phyloP scores from a whole-genome alignment of 2,113 vertebrate genomes.

The Seriola rivoliana region DNA sequence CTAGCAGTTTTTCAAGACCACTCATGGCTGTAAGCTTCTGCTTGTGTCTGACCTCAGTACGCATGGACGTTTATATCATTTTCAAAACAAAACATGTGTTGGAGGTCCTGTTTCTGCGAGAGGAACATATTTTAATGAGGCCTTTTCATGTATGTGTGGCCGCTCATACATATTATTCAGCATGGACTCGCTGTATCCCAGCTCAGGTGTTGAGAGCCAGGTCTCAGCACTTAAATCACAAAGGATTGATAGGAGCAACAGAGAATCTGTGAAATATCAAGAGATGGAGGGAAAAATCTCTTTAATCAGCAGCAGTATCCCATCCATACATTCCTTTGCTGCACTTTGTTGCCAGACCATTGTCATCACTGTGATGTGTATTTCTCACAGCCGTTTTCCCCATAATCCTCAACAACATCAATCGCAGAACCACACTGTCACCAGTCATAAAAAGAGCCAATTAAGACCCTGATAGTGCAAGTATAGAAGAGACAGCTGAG shows the following conservation, averaged over 20 bases:
- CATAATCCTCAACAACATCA: constrained; percentile 42
- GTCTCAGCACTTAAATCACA: constrained; percentile 60
- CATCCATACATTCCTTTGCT: constrained; percentile 57
- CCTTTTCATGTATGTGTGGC: constrained; percentile 34
- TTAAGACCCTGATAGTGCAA: constrained; percentile 31
- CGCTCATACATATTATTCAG: constrained; percentile 10
- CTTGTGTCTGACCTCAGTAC: constrained; percentile 61
- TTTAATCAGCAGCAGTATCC: constrained; percentile 74
- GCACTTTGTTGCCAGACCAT: constrained; percentile 63
- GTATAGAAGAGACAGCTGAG: constrained; percentile 4
- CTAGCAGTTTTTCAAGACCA: constrained; percentile 65
- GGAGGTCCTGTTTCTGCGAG: constrained; percentile 24
- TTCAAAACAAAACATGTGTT: constrained; percentile 59
- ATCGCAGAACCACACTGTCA: constrained; percentile 58
- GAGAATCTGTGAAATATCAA: constrained; percentile 63
- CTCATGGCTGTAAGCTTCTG: constrained; percentile 65
- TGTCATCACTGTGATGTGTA: constrained; percentile 64
- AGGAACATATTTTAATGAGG: constrained; percentile 53
- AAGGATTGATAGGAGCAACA: constrained; percentile 52
- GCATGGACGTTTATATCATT: constrained; percentile 55
- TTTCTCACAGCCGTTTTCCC: constrained; percentile 57
- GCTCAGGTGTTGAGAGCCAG: constrained; percentile 55
- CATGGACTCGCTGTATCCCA: constrained; percentile 32
- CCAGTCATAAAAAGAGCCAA: constrained; percentile 39
- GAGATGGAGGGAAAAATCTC: constrained; percentile 21